Conservation (phyloP, 2,888 invertebrate species). For the Psococerastis gibbosa region DNA sequence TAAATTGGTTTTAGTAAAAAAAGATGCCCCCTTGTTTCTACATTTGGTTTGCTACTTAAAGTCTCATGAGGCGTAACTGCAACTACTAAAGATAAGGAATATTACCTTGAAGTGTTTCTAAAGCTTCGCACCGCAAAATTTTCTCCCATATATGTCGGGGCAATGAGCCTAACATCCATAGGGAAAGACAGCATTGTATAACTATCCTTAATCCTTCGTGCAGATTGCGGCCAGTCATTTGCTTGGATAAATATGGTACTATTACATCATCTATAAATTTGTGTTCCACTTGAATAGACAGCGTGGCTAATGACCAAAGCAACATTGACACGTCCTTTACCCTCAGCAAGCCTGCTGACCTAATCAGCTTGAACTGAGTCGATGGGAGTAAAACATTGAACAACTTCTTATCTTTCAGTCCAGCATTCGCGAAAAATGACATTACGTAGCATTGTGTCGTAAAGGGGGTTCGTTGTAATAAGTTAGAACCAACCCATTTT, state of each 20-base stretch:
- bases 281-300: slow-evolving; percentile 20
- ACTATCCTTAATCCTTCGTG: slow-evolving; percentile 5
- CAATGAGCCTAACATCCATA: not conserved
- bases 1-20: no score
- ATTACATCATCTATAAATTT: not conserved
- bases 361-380: slow-evolving; percentile 23
- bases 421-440: slow-evolving; percentile 18
- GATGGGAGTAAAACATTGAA: slow-evolving; percentile 24
- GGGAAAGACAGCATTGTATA: not conserved
- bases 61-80: no score
- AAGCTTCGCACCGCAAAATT: no score
- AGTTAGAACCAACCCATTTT: not conserved
- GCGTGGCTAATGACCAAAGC: slow-evolving; percentile 26
- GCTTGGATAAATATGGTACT: not conserved
- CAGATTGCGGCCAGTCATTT: not conserved
- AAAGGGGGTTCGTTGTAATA: not conserved
- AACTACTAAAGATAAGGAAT: no score
- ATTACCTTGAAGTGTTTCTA: no score
- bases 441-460: not conserved
- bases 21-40: no score
- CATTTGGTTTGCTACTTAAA: no score
- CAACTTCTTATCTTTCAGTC: slow-evolving; percentile 24
- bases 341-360: slow-evolving; percentile 23
- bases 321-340: slow-evolving; percentile 28
- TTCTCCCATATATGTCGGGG: no score